These are phyloP conservation scores for Aphidius colemani DNA, from an alignment of 2,888 invertebrate genomes.

Conservation along the genomic window DNA sequence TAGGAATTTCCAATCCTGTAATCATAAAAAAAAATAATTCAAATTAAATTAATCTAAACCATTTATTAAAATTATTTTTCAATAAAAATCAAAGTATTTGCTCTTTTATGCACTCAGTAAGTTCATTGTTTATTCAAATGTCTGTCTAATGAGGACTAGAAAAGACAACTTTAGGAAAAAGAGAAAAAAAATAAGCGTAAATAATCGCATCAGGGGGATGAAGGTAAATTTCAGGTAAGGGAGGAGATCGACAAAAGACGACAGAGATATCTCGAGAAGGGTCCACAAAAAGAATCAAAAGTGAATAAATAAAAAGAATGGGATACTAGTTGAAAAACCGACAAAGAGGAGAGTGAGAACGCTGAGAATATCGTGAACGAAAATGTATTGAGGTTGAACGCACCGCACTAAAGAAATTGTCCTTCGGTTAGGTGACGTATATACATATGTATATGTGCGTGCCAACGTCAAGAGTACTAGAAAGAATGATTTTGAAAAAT, in stretches of 20 bases:
- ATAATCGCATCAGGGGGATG: slow-evolving; percentile 39
- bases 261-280: slow-evolving; percentile 27
- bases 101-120: not conserved
- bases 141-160: slow-evolving; percentile 23
- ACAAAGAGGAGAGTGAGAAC: slow-evolving; percentile 49
- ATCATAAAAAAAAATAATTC: slow-evolving; percentile 35
- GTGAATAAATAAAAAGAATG: slow-evolving; percentile 42
- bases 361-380: slow-evolving; percentile 55
- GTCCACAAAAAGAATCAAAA: slow-evolving; percentile 20
- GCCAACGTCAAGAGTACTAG: not conserved
- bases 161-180: slow-evolving; percentile 24
- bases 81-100: slow-evolving; percentile 11
- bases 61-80: not conserved
- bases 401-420: slow-evolving; percentile 50
- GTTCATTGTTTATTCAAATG: slow-evolving; percentile 8
- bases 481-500: not conserved
- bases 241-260: slow-evolving; percentile 49
- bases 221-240: slow-evolving; percentile 58
- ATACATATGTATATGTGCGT: slow-evolving; percentile 9
- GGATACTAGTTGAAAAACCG: slow-evolving; percentile 55
- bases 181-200: slow-evolving; percentile 30
- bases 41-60: slow-evolving; percentile 5
- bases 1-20: slow-evolving; percentile 41
- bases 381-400: slow-evolving; percentile 56
- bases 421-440: slow-evolving; percentile 31